A percentile compares a stretch with the other conserved stretches of the same genome.
These are phyloP conservation scores for Odobenus rosmarus DNA, from an alignment of 2,113 vertebrate species.

Conservation along the genomic window DNA sequence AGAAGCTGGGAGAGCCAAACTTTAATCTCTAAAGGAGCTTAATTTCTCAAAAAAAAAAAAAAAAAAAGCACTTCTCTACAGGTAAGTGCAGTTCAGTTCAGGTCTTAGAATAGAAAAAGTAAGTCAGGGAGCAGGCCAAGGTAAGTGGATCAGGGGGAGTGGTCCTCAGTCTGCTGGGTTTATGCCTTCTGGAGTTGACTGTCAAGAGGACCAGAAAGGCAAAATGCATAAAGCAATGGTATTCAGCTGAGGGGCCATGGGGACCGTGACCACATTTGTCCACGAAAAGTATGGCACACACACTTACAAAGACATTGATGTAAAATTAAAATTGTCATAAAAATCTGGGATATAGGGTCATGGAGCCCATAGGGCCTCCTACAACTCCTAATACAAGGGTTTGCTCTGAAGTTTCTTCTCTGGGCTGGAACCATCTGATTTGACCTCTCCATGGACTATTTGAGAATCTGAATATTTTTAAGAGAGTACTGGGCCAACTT, in stretches of 20 bases:
- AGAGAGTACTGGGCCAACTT: background rate
- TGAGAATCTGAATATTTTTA: background rate
- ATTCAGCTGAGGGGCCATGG: background rate
- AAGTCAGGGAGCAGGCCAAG: background rate
- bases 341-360: background rate
- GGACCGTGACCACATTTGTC: background rate
- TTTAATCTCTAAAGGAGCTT: slow-evolving; percentile 72
- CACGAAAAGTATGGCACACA: background rate
- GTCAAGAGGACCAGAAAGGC: background rate
- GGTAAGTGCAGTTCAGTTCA: background rate
- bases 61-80: background rate
- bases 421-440: background rate
- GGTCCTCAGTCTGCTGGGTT: background rate
- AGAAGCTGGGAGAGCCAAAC: slow-evolving; percentile 34
- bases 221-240: background rate
- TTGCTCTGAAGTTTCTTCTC: background rate
- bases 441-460: background rate
- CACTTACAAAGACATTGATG: background rate
- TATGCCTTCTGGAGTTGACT: background rate
- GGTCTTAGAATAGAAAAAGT: slow-evolving; percentile 14
- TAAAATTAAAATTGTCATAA: background rate
- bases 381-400: background rate
- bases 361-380: background rate
- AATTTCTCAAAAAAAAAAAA: slow-evolving; percentile 43
- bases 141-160: background rate